Evolutionary conservation across 1,140 invertebrate genomes (phyloP), one percentile per base, ranked within the genome.

Genomic region (Idris sp.): DNA sequence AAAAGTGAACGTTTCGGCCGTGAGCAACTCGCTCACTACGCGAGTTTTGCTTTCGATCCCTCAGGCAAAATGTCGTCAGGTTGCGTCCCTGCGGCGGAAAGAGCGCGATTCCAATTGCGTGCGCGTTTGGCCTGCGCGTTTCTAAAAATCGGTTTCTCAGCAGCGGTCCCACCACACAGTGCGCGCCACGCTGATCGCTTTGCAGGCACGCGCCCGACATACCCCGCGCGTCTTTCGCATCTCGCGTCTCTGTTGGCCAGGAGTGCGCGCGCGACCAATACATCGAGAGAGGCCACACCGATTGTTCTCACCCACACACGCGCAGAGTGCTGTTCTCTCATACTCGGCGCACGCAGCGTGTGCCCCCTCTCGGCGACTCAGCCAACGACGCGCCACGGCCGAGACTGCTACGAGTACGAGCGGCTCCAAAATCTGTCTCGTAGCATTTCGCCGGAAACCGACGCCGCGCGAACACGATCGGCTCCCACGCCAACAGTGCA

Each of bases 401-500:
- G n/a, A n/a, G n/a, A n/a, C n/a, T n/a, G n/a, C n/a, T n/a, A n/a
- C n/a, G n/a, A n/a, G n/a, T n/a, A n/a, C n/a, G n/a, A n/a, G n/a
- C n/a, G n/a, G n/a, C n/a, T n/a, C n/a, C n/a, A n/a, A n/a, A n/a
- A n/a, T n/a, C n/a, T n/a, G 80, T 43, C 82, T 84, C 79, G 80
- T 6, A 75, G 83, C 81, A 87, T 86, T 86, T 85, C 82, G 85
- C 84, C 85, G 84, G 84, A 87, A 87, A 84, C 84, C 80, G 80
- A 86, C 85, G 85, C 83, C 85, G 85, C 79, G 83, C 79, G 81
- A 84, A 81, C 80, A 85, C 77, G 77, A 73, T 76, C 51, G 59
- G 61, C 46, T 67, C 62, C 71, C 53, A 68, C 77, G 76, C 75
- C 64, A 79, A 62, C 56, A 40, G 44, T 41, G 59, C 62, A 62